These are phyloP conservation scores for Orchesellides sinensis DNA, from an alignment of 2,888 invertebrate species.

Conservation along the genomic window DNA sequence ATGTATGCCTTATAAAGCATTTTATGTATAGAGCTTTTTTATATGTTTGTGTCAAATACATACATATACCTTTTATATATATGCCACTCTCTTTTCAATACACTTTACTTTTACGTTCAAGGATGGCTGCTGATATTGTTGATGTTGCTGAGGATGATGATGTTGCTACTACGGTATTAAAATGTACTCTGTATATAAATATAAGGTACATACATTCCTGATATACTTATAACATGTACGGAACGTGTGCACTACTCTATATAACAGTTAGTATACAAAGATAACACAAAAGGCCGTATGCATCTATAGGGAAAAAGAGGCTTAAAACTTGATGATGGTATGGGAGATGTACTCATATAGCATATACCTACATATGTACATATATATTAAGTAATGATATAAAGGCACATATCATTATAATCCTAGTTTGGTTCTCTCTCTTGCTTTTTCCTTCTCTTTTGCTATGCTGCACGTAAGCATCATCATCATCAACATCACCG, in stretches of 20 bases:
- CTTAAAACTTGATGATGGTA: constrained; percentile 24
- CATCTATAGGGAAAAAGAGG: constrained; percentile 29
- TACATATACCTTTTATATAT: not conserved
- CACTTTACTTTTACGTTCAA: constrained; percentile 46
- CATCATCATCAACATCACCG: constrained; percentile 11
- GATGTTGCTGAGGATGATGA: constrained; percentile 12
- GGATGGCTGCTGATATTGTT: constrained; percentile 34
- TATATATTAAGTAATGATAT: constrained; percentile 20
- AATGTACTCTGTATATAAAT: not conserved
- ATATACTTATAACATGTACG: not conserved
- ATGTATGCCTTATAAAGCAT: not conserved
- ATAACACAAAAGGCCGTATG: constrained; percentile 52
- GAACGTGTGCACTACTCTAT: constrained; percentile 41
- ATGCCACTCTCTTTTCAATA: constrained; percentile 35
- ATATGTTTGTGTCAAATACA: not conserved
- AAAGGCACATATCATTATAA: constrained; percentile 36
- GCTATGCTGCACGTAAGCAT: constrained; percentile 44
- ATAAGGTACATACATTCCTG: not conserved
- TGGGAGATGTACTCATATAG: not conserved
- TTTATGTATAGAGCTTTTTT: not conserved
- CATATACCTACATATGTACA: not conserved
- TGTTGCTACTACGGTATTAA: not conserved
- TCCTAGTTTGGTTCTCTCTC: constrained; percentile 27
- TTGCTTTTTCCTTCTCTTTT: constrained; percentile 1
- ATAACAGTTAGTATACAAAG: constrained; percentile 13